These are phyloP conservation scores for Catharus fuscescens DNA, from an alignment of 2,113 vertebrate genomes.

Conservation along the genomic window DNA sequence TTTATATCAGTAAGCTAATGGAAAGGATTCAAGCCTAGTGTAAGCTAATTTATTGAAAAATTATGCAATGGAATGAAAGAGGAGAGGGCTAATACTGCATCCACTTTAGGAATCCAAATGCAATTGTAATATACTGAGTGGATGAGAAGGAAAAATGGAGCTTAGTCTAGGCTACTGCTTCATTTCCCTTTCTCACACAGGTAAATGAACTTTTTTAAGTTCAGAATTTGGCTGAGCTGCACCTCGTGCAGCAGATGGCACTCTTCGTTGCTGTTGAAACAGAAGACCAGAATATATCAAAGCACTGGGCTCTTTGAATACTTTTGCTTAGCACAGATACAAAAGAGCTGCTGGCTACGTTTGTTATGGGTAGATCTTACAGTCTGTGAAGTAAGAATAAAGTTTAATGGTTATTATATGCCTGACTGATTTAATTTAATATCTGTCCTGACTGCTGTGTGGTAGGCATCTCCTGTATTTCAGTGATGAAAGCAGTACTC, in stretches of 20 bases:
- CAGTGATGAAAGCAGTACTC: neutral
- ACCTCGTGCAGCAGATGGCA: slow-evolving; percentile 48
- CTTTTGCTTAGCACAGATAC: neutral
- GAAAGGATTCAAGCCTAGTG: neutral
- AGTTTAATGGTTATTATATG: neutral
- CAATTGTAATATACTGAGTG: neutral
- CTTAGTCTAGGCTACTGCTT: neutral
- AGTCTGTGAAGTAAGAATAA: neutral
- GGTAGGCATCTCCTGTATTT: neutral
- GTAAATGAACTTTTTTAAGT: neutral
- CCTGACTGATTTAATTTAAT: neutral
- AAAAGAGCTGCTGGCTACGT: neutral
- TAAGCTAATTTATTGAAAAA: neutral
- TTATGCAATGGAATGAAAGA: neutral
- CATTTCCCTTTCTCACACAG: neutral
- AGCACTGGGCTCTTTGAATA: neutral
- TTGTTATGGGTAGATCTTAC: neutral
- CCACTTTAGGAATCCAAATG: neutral
- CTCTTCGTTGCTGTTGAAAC: slow-evolving; percentile 7
- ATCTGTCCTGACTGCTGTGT: neutral
- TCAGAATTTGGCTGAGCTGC: neutral
- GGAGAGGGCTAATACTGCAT: neutral
- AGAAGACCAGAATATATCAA: neutral
- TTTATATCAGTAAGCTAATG: neutral
- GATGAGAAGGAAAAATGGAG: neutral